Conservation (phyloP, 2,888 invertebrate species). For the Dorcus parallelipipedus region DNA sequence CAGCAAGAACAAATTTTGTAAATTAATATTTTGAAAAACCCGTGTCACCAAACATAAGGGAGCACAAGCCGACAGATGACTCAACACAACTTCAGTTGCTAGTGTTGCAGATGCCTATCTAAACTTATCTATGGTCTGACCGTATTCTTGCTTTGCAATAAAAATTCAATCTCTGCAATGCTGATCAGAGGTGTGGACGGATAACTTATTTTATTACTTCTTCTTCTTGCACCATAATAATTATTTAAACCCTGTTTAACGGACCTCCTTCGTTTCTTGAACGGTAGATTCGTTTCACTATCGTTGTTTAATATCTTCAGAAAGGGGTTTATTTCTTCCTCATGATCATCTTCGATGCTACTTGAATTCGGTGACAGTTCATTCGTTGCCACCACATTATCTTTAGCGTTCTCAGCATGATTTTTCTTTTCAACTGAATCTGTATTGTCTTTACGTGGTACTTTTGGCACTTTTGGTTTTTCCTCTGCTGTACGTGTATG, state of each 20-base stretch:
- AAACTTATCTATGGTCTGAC: no score
- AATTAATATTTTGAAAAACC: no score
- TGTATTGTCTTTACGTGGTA: no score
- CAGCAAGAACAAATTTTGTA: no score
- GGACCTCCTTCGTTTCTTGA: conserved; percentile 40
- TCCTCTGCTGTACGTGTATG: no score
- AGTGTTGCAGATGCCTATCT: no score
- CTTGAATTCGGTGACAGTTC: background rate
- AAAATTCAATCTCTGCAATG: conserved; percentile 43
- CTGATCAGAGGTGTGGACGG: conserved; percentile 45
- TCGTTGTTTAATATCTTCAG: conserved; percentile 23
- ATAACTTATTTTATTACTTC: conserved; percentile 46
- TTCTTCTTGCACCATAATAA: conserved; percentile 19
- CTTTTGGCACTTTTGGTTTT: no score
- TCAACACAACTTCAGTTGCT: no score
- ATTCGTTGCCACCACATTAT: background rate
- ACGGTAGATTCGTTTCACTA: conserved; percentile 35
- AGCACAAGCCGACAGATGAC: no score
- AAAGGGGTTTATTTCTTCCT: conserved; percentile 7
- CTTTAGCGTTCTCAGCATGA: no score
- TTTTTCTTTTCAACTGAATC: no score
- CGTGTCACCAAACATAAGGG: no score
- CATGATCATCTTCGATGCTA: background rate
- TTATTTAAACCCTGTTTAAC: conserved; percentile 8
- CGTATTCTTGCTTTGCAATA: conserved; percentile 21